phyloP scores from a whole-genome alignment of 2,797 vertebrate genomes.

The Myotis findleyi region DNA sequence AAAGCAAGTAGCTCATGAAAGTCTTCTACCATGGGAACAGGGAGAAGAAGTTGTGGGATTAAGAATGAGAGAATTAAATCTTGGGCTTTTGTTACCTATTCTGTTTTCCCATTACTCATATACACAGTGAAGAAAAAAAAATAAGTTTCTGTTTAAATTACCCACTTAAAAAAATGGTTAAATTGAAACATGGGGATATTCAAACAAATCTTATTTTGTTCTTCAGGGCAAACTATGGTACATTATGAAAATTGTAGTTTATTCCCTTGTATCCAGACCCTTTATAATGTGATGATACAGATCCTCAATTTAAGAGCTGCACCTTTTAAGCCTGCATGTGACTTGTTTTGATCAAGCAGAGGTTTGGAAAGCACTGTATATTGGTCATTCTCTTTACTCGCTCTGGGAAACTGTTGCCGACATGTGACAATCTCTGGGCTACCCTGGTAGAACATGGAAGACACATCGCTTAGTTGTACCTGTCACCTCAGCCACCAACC shows the following conservation, averaged over 20 bases:
- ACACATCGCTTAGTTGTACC: not conserved
- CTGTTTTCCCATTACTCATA: not conserved
- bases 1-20: no score
- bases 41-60: no score
- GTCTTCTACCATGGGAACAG: no score
- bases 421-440: no score
- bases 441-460: not conserved
- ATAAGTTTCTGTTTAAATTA: not conserved
- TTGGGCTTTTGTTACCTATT: not conserved
- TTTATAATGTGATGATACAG: not conserved
- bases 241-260: not conserved
- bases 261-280: not conserved
- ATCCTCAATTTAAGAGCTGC: not conserved
- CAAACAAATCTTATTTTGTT: not conserved
- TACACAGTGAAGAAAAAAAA: not conserved
- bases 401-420: not conserved
- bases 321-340: not conserved
- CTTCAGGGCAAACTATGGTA: not conserved
- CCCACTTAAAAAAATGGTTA: not conserved
- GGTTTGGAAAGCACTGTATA: not conserved
- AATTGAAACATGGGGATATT: not conserved
- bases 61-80: no score
- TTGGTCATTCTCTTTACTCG: not conserved
- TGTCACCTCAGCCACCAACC: not conserved
- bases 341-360: not conserved